phyloP scores from a whole-genome alignment of 2,113 vertebrate species.

The Taxidea taxus region DNA sequence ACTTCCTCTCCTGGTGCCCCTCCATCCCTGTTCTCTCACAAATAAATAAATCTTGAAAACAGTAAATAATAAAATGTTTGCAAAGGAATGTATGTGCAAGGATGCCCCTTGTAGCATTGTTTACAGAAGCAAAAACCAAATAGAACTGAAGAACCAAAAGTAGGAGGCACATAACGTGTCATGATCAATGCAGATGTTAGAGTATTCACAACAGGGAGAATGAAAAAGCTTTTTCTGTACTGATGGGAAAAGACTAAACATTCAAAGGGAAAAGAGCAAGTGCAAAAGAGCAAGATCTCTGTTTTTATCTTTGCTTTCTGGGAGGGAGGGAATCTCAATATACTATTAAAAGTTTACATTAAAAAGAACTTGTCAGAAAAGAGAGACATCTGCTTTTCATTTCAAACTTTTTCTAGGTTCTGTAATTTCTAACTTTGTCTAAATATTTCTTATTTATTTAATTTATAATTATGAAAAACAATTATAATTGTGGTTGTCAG shows the following conservation, averaged over 20 bases:
- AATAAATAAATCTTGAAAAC: not conserved
- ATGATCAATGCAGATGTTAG: accelerated
- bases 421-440: not conserved
- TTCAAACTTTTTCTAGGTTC: not conserved
- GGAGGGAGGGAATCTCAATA: not conserved
- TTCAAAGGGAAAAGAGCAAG: not conserved
- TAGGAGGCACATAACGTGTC: not conserved
- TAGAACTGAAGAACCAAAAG: not conserved
- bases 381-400: not conserved
- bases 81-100: not conserved
- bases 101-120: not conserved
- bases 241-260: not conserved
- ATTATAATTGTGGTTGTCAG: not conserved
- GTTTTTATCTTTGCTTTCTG: not conserved
- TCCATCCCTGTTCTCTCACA: not conserved
- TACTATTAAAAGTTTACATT: not conserved
- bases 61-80: not conserved
- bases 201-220: too few species aligned
- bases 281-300: not conserved
- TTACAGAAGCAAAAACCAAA: not conserved
- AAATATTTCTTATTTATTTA: not conserved
- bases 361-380: not conserved
- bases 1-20: not conserved
- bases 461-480: not conserved
- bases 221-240: too few species aligned